Conservation (phyloP, 1,140 invertebrate genomes). For the Holotrichia oblita region DNA sequence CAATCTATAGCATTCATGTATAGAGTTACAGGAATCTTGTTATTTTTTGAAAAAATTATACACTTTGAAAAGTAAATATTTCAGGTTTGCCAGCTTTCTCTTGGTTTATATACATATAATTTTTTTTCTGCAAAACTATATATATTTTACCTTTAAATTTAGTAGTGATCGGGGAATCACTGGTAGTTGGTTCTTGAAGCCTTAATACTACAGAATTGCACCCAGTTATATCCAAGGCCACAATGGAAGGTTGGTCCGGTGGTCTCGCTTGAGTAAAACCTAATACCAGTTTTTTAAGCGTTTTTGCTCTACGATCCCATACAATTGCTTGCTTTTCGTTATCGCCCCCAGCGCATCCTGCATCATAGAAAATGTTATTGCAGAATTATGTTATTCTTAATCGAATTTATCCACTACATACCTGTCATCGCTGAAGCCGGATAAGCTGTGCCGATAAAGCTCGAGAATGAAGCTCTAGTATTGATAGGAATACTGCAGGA, state of each 20-base stretch:
- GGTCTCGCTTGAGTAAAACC: conserved; percentile 74
- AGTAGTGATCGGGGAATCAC: conserved; percentile 80
- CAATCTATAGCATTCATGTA: too few species aligned
- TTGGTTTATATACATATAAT: too few species aligned
- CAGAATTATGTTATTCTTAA: background rate
- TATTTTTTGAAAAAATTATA: too few species aligned
- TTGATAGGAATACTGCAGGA: conserved; percentile 57
- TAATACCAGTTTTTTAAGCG: conserved; percentile 72
- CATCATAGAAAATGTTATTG: conserved; percentile 50
- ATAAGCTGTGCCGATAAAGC: conserved; percentile 59
- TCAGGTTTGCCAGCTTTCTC: too few species aligned
- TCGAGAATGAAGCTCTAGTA: conserved; percentile 65
- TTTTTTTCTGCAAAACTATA: background rate
- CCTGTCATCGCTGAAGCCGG: conserved; percentile 59
- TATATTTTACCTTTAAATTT: conserved; percentile 83
- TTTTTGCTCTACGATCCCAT: conserved; percentile 86
- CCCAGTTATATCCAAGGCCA: conserved; percentile 85
- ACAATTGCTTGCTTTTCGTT: conserved; percentile 87
- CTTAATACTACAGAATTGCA: conserved; percentile 78
- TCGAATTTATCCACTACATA: background rate
- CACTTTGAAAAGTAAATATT: too few species aligned
- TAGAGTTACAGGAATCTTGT: too few species aligned
- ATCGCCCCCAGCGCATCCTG: conserved; percentile 72
- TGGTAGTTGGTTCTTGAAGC: conserved; percentile 74
- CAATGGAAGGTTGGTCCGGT: conserved; percentile 80